Evolutionary conservation across 2,888 invertebrate genomes (phyloP), one percentile per base, ranked within the genome.

Genomic region (Pteria penguin): DNA sequence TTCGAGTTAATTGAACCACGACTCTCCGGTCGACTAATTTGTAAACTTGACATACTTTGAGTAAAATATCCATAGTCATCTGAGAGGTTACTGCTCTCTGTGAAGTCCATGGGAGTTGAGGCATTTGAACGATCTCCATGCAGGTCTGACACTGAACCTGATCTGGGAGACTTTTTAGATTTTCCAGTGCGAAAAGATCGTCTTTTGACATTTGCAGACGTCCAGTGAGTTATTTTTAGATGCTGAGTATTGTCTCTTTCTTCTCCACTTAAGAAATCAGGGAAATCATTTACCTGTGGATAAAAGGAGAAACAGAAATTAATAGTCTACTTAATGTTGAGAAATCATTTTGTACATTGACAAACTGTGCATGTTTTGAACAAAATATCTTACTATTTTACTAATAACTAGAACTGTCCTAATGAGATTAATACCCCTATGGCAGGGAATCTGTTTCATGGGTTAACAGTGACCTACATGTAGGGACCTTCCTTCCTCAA

Each of bases 241-340:
- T 92, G 92, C 68, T 90, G 90, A 26, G 89, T 89, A 78, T 91
- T 91, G 60, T 86, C 81, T 73, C 88, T 82, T 76, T 91, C 90
- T 72, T 87, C 86, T 4, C 91, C 91, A 61, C 84, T 83, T 32
- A 92, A 83, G 78, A 92, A 92, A 4, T 89, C 87, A 26, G 91
- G 90, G 66, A 84, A 90, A 73, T 91, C 91, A 81, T 90, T 90
- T 32, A 90, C 86, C 91, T 91, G 86, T 8, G 83, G 79, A 11
- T 62, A 73, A 67, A 62, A 11, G 60, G 18, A 26, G 29, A 70
- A 26, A 26, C 18, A 55, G 5, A 22, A 14, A 67, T 22, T 29
- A 72, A 8, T 14, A n/a, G n/a, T n/a, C n/a, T n/a, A n/a, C n/a
- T n/a, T n/a, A n/a, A n/a, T n/a, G n/a, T n/a, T n/a, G n/a, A n/a